Evolutionary conservation across 1,140 invertebrate genomes (phyloP).

Genomic region (Ostrea denselamellosa): DNA sequence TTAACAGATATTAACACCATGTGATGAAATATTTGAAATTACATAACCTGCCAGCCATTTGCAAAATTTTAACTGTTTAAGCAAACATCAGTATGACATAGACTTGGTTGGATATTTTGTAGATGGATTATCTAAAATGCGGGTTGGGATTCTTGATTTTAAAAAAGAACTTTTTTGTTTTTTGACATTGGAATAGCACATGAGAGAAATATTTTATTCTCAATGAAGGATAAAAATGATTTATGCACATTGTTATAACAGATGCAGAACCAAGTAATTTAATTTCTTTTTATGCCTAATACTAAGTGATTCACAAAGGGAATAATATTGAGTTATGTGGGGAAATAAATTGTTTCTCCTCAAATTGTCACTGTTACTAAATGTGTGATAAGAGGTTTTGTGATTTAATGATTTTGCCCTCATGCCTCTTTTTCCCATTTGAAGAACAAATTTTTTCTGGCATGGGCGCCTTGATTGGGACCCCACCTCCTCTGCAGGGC

Average conservation of each 20-base stretch:
- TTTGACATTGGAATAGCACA: background rate
- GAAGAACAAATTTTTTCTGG: slow-evolving; percentile 89
- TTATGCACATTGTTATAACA: too few relatives aligned
- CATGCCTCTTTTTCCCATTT: slow-evolving; percentile 54
- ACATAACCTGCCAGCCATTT: too few relatives aligned
- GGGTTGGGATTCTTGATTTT: too few relatives aligned
- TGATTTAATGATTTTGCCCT: slow-evolving; percentile 11
- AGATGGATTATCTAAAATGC: background rate
- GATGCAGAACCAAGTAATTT: too few relatives aligned
- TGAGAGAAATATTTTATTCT: background rate
- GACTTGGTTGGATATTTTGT: background rate
- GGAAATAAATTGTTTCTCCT: background rate
- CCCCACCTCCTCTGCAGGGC: slow-evolving; percentile 74
- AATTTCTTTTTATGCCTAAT: too few relatives aligned
- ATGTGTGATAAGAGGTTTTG: slow-evolving; percentile 12
- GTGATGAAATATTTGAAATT: too few relatives aligned
- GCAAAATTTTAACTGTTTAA: too few relatives aligned
- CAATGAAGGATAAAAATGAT: too few relatives aligned
- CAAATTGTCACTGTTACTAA: slow-evolving; percentile 8
- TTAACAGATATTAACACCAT: too few relatives aligned
- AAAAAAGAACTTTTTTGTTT: too few relatives aligned
- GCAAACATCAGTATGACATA: too few relatives aligned
- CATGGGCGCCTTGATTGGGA: slow-evolving; percentile 79
- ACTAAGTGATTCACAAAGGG: background rate
- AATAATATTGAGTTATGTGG: background rate